Base-by-base conservation (phyloP, 1,140 invertebrate genomes). In the Bombus turneri region DNA sequence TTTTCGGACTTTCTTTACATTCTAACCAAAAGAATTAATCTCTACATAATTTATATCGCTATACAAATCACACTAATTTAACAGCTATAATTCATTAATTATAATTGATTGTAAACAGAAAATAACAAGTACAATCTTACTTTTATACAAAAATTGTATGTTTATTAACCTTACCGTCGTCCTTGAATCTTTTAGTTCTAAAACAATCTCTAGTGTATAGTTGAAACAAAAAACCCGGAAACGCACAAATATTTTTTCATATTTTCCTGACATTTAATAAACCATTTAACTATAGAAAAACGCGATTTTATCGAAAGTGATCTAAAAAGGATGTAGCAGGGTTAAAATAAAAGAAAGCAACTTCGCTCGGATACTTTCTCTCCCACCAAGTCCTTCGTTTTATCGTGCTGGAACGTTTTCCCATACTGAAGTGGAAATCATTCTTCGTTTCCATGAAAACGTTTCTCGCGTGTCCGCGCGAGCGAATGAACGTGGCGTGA, bases 401-500 rank as follows among this genome's bases (percentile, higher is more conserved):
- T 6, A 53, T 13, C 10, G 41, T 41, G 53, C 9, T 15, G 15
- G 4, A 69, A 22, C 37, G 37, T 22, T 68, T 68, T 34, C 31
- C 66, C 66, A 9, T 10, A 28, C n/a, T 10, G 59, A 12, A 28
- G 59, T 25, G 28, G 53, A 31, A 72, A 62, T 47, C 39, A n/a
- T 68, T 62, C 47, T 6, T 39, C 37, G 22, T 66, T 57, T 15
- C 69, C 10, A 25, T 28, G 34, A 69, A n/a, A n/a, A 71, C 18
- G 41, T 53, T 76, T 68, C 83, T 47, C 39, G 28, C 69, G 34
- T 39, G 43, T 6, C 3, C 3, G 22, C 13, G 37, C 1, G 39
- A 43, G 13, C 28, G 64, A 78, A n/a, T 25, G 39, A 47, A 57
- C 57, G 25, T 41, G n/a, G 37, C 31, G 78, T 41, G 83, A 85